Percentiles rank a stretch among this genome's conserved stretches.
phyloP scores from a whole-genome alignment of 2,113 vertebrate genomes.

The Leiothrix lutea region DNA sequence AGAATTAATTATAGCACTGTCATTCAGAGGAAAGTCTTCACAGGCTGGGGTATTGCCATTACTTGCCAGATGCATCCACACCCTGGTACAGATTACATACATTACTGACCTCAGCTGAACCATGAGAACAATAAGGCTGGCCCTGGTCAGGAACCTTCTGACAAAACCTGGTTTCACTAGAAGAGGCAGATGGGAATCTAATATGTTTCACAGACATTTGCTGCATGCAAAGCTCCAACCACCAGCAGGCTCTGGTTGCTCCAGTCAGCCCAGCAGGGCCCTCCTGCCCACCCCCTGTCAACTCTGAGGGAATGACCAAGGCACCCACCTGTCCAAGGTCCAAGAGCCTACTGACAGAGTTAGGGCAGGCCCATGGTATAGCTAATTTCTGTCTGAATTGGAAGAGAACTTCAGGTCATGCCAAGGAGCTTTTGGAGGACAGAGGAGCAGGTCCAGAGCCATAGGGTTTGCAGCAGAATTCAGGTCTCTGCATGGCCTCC shows the following conservation, averaged over 20 bases:
- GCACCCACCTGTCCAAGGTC: not conserved
- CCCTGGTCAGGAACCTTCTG: constrained; percentile 49
- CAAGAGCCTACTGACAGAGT: not conserved
- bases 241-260: not conserved
- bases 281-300: not conserved
- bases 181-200: not conserved
- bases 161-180: constrained; percentile 24
- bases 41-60: constrained; percentile 54
- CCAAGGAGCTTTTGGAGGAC: not conserved
- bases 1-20: constrained; percentile 64
- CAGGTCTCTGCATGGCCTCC: not conserved
- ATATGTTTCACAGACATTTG: not conserved
- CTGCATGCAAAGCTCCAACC: not conserved
- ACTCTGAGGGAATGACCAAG: not conserved
- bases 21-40: constrained; percentile 54
- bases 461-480: not conserved
- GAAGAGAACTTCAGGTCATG: not conserved
- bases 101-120: constrained; percentile 66
- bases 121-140: constrained; percentile 43
- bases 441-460: not conserved
- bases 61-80: constrained; percentile 62
- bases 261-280: not conserved
- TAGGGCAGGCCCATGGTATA: not conserved
- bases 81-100: constrained; percentile 56
- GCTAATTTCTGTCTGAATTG: not conserved